Base-by-base conservation (phyloP, 2,888 invertebrate species). In the Philaethria dido region DNA sequence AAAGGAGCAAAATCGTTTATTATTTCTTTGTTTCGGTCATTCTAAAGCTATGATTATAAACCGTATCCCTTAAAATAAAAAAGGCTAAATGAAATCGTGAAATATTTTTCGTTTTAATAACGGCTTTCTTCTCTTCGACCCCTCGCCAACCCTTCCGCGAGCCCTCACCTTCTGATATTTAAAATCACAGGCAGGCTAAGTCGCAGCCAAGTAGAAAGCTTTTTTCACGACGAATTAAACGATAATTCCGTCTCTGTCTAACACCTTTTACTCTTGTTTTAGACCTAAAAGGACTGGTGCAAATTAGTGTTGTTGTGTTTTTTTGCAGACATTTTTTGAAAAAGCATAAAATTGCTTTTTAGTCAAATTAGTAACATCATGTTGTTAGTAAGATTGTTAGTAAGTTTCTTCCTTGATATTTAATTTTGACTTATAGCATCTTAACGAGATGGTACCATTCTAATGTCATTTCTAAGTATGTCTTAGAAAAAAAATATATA, bases 131-230 rank as follows among this genome's bases (percentile, higher is more conserved):
- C 86, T 77, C 78, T 78, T 79, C 76, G 80, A 80, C 84, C 88
- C 86, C 83, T 77, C 72, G 68, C 76, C 74, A 80, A 80, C 83
- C 82, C 80, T 80, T 78, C 74, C 68, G 70, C 73, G 76, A 78
- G 66, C 74, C 85, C 82, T 81, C 81, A 83, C 83, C 82, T 83
- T 77, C 82, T 85, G 90, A 89, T 89, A 89, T 89, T 86, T 78
- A 84, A 89, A 91, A 88, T 86, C 88, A 82, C 86, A 88, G 87
- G 86, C 87, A 88, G 89, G 87, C 86, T 88, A 88, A 86, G 80
- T 84, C 80, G 76, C 71, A 65, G 70, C 67, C 64, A 64, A 62
- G 70, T 68, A 71, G 63, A 69, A 72, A 73, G 68, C 42, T 60
- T 64, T 64, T 69, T 69, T 71, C 70, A 66, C 63, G 64, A 66